Percentiles rank a stretch among this genome's conserved stretches.
Conservation (phyloP, 2,888 invertebrate genomes). For the Perizoma flavofasciatum region DNA sequence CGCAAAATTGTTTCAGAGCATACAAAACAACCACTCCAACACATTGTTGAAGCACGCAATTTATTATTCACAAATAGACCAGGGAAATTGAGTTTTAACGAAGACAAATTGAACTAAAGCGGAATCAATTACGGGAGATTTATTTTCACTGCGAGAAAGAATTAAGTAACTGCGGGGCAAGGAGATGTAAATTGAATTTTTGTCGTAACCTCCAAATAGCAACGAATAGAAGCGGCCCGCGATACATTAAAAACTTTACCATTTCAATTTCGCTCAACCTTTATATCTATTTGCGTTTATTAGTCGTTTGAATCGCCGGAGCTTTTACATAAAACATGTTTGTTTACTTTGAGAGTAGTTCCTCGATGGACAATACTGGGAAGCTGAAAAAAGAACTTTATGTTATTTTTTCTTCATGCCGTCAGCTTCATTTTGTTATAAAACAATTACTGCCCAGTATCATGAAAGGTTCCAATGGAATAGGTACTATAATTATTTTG, state of each 20-base stretch:
- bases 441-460: too few species aligned
- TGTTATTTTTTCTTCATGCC: neutral
- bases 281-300: slow-evolving; percentile 41
- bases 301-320: slow-evolving; percentile 25
- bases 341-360: slow-evolving; percentile 23
- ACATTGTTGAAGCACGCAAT: slow-evolving; percentile 72
- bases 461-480: too few species aligned
- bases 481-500: too few species aligned
- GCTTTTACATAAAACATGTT: slow-evolving; percentile 28
- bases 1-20: slow-evolving; percentile 57
- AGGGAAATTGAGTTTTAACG: slow-evolving; percentile 81
- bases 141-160: slow-evolving; percentile 77
- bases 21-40: slow-evolving; percentile 62
- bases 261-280: slow-evolving; percentile 48
- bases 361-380: slow-evolving; percentile 1
- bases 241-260: slow-evolving; percentile 59
- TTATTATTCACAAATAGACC: slow-evolving; percentile 82
- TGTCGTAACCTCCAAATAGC: slow-evolving; percentile 61
- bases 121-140: slow-evolving; percentile 81
- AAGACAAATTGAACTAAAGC: slow-evolving; percentile 82
- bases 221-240: slow-evolving; percentile 50
- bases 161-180: slow-evolving; percentile 75
- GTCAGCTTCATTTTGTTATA: too few species aligned
- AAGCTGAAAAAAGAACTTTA: neutral
- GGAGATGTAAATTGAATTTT: slow-evolving; percentile 79